Base-by-base conservation (phyloP, 2,888 invertebrate genomes). In the Ormyrus rosae region DNA sequence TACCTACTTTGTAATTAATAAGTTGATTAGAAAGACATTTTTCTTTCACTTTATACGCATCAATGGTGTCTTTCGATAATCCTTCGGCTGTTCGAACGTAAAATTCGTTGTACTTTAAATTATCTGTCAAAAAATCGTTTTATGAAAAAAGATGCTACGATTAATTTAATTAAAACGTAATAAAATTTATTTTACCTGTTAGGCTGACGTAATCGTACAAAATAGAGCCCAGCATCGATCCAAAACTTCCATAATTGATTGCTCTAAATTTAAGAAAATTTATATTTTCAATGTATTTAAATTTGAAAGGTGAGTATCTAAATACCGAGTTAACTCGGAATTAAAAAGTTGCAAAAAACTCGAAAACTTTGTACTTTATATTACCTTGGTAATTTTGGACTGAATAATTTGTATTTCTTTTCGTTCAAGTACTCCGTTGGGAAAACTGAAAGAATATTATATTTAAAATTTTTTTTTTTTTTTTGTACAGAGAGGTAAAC, bases 171-270 rank as follows among this genome's bases (percentile, higher is more conserved):
- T 7, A 19, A 34, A 11, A 67, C 0, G 2, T 34, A 48, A 13
- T 56, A 34, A 10, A 34, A 34, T 34, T 34, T 1, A 50, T 8
- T 58, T 60, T 75, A 80, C 80, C 80, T 56, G 82, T 82, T 0
- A 82, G 82, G 61, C 82, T 82, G 5, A 79, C 76, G 70, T 79
- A 82, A 69, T 82, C 82, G 69, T 82, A 82, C 6, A 82, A 56
- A 55, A 82, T 73, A 1, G 82, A 76, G 10, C 82, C 82, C 9
- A 82, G 10, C 82, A 82, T 82, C 0, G 82, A 79, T 61, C 78
- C 82, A 50, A 82, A 82, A 34, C 82, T 82, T 45, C 82, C 82
- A 11, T 82, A 82, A 9, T 77, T 82, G 1, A 82, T 72, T 8
- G 82, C 71, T 19, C 81, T 81, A 48, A 11, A 34, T 34, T 34